Conservation (phyloP, 2,888 invertebrate genomes). For the Tineola bisselliella region DNA sequence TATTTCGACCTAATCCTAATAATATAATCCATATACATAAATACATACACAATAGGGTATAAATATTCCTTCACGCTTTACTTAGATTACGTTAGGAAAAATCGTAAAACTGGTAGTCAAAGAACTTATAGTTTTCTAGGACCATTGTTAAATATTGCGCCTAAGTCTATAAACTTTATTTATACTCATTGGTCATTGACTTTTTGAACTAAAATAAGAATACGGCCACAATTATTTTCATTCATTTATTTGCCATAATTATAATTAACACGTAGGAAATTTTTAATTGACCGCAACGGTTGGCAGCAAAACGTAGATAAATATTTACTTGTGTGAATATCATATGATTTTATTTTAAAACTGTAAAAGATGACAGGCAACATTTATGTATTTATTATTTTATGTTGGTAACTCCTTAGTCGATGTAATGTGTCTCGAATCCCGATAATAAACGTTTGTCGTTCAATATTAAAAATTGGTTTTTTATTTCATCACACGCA, state of each 20-base stretch:
- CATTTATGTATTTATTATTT: too few relatives aligned
- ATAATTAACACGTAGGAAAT: background rate
- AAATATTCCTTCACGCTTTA: background rate
- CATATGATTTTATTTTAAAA: too few relatives aligned
- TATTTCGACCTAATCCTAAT: background rate
- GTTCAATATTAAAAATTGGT: too few relatives aligned
- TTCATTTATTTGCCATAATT: background rate
- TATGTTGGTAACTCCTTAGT: too few relatives aligned
- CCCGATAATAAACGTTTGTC: too few relatives aligned
- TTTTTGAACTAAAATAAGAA: constrained; percentile 31
- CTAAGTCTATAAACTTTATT: constrained; percentile 57
- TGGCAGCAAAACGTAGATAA: background rate
- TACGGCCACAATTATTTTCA: background rate
- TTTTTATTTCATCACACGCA: too few relatives aligned
- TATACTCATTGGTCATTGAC: constrained; percentile 21
- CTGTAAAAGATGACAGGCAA: too few relatives aligned
- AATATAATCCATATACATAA: background rate
- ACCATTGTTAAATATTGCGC: constrained; percentile 31
- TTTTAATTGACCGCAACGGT: background rate
- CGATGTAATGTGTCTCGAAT: too few relatives aligned
- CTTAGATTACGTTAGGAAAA: background rate
- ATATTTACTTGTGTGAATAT: background rate
- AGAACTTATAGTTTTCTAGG: background rate
- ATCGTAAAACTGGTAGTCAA: background rate
- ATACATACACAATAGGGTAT: background rate